phyloP scores from a whole-genome alignment of 2,113 vertebrate genomes.

The Plectropomus leopardus region DNA sequence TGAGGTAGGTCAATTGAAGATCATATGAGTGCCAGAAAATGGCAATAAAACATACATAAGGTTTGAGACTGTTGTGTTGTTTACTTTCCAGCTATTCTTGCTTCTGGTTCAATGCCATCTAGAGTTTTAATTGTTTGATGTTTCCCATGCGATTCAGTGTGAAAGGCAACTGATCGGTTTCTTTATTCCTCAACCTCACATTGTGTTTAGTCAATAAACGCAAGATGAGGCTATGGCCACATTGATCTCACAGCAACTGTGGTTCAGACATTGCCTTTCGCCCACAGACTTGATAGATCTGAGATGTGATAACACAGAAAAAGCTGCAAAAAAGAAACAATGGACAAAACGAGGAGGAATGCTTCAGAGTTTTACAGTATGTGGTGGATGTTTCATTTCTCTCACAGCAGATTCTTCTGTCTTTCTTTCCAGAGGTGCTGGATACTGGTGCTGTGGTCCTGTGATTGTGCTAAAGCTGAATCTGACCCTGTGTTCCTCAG shows the following conservation, averaged over 20 bases:
- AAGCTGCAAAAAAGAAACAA: constrained; percentile 12
- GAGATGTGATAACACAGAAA: constrained; percentile 12
- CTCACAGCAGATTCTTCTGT: constrained; percentile 41
- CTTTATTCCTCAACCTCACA: constrained; percentile 35
- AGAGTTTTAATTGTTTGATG: constrained; percentile 1
- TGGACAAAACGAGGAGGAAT: constrained; percentile 16
- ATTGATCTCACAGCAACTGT: constrained; percentile 48
- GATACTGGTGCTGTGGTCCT: constrained; percentile 9
- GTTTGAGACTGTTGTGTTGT: background rate
- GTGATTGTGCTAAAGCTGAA: constrained; percentile 22
- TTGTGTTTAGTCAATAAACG: constrained; percentile 41
- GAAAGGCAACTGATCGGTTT: constrained; percentile 16
- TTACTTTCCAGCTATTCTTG: constrained; percentile 3
- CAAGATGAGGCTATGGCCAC: constrained; percentile 39
- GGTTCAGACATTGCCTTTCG: constrained; percentile 35
- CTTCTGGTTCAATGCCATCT: background rate
- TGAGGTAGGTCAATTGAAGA: constrained; percentile 16
- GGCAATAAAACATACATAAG: background rate
- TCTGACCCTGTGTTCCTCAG: constrained; percentile 9
- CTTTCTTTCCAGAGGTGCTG: constrained; percentile 63
- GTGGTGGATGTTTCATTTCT: constrained; percentile 23
- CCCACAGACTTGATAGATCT: constrained; percentile 31
- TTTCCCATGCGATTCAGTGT: background rate
- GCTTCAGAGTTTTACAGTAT: constrained; percentile 24
- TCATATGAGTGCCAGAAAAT: constrained; percentile 1